Evolutionary conservation across 2,113 vertebrate species (phyloP).

Genomic region (Formicarius rufipectus): DNA sequence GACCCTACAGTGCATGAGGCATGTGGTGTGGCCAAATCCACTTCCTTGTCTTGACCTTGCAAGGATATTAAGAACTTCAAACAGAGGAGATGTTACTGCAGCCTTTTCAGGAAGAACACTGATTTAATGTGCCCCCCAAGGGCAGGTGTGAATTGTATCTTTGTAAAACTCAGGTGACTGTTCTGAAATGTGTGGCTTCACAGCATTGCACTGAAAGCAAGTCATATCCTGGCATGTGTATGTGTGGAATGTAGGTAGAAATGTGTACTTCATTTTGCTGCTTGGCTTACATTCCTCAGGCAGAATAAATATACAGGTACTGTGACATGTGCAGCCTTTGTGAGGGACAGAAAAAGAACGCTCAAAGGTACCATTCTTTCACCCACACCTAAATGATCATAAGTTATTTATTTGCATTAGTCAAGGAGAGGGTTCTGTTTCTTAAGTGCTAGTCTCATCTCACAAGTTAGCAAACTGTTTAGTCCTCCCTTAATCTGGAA

Average conservation of each 20-base stretch:
- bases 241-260: not conserved
- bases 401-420: not conserved
- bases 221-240: not conserved
- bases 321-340: not conserved
- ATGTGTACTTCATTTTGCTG: not conserved
- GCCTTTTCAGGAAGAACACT: not conserved
- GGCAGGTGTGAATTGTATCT: not conserved
- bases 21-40: rapidly evolving
- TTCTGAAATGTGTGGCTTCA: not conserved
- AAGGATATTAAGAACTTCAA: not conserved
- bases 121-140: not conserved
- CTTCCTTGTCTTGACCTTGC: not conserved
- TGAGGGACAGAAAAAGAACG: not conserved
- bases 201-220: not conserved
- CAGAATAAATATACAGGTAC: not conserved
- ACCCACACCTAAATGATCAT: not conserved
- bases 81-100: not conserved
- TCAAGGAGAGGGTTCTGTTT: not conserved
- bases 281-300: not conserved
- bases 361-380: not conserved
- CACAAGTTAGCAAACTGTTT: not conserved
- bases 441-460: not conserved
- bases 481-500: not conserved
- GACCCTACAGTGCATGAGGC: not conserved
- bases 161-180: not conserved